phyloP scores from a whole-genome alignment of 2,888 invertebrate genomes.

The Drosophila meridiana region DNA sequence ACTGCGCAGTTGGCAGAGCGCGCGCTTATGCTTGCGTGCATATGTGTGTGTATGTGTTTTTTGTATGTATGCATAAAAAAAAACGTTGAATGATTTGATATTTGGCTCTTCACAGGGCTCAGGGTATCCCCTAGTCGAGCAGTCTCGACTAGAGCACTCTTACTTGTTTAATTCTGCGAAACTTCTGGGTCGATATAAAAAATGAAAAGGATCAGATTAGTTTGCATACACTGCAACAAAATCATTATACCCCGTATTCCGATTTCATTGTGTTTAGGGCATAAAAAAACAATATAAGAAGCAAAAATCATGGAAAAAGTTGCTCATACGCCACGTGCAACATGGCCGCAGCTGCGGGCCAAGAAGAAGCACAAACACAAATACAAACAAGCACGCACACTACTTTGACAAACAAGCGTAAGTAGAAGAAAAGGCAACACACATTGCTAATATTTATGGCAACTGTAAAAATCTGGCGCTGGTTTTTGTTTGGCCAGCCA shows the following conservation, averaged over 20 bases:
- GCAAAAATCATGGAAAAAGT: constrained; percentile 44
- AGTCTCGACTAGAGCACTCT: too few species aligned
- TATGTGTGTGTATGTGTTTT: too few species aligned
- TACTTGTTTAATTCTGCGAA: too few species aligned
- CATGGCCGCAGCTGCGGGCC: constrained; percentile 73
- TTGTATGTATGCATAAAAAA: too few species aligned
- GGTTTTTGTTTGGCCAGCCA: constrained; percentile 65
- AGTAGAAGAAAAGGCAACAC: constrained; percentile 16
- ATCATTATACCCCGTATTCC: neutral
- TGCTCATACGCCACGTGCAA: constrained; percentile 77
- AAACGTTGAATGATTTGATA: too few species aligned
- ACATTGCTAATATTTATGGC: constrained; percentile 56
- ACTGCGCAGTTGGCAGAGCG: too few species aligned
- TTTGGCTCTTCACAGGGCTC: too few species aligned
- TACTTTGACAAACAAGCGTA: constrained; percentile 30
- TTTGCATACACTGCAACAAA: neutral
- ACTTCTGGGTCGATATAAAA: too few species aligned
- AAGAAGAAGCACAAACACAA: constrained; percentile 59
- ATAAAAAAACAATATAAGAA: constrained; percentile 17
- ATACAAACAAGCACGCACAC: constrained; percentile 35
- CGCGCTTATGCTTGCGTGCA: too few species aligned
- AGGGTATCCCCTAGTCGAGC: too few species aligned
- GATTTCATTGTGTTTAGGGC: neutral
- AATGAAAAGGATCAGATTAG: neutral
- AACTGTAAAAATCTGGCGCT: constrained; percentile 69